Percentiles rank a stretch among this genome's conserved stretches.
Conservation (phyloP, 37 sponge, comb jelly and placozoan genomes). For the Hexactinellida sp. region DNA sequence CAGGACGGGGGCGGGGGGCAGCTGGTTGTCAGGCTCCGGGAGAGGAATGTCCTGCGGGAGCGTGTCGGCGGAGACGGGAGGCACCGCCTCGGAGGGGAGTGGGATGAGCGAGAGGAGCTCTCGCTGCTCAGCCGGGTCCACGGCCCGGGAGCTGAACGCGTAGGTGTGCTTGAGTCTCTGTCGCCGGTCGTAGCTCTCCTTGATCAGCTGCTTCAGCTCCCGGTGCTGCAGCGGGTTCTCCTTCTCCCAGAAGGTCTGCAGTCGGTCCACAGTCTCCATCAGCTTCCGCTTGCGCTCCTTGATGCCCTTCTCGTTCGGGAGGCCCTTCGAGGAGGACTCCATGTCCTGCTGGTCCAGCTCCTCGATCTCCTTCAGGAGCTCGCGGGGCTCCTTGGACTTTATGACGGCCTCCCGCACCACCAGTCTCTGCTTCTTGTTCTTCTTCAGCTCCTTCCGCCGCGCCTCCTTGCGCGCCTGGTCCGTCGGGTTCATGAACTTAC, state of each 20-base stretch:
- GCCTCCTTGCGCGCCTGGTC: conserved; percentile 84
- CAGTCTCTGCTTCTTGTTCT: conserved; percentile 89
- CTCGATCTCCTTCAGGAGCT: conserved; percentile 60
- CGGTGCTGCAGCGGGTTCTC: neutral
- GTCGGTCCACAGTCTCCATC: conserved; percentile 43
- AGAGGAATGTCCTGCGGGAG: conserved; percentile 8
- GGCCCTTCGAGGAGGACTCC: conserved; percentile 30
- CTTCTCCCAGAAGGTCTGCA: neutral
- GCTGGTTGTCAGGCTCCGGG: neutral
- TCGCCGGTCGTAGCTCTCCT: neutral
- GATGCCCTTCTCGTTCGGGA: conserved; percentile 69
- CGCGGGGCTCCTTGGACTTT: conserved; percentile 51
- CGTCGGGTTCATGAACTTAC: conserved; percentile 97
- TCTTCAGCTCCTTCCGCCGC: conserved; percentile 78
- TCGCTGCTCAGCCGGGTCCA: neutral
- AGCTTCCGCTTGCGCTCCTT: conserved; percentile 73
- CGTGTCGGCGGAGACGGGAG: neutral
- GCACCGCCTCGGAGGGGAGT: neutral
- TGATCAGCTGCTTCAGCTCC: neutral
- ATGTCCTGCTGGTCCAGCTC: conserved; percentile 60
- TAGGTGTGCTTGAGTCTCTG: neutral
- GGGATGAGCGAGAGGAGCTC: conserved; percentile 13
- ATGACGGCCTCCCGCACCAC: conserved; percentile 83
- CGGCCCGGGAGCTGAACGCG: neutral
- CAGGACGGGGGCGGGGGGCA: neutral